phyloP scores from a whole-genome alignment of 2,888 invertebrate genomes.

The Amblyjoppa proteus region DNA sequence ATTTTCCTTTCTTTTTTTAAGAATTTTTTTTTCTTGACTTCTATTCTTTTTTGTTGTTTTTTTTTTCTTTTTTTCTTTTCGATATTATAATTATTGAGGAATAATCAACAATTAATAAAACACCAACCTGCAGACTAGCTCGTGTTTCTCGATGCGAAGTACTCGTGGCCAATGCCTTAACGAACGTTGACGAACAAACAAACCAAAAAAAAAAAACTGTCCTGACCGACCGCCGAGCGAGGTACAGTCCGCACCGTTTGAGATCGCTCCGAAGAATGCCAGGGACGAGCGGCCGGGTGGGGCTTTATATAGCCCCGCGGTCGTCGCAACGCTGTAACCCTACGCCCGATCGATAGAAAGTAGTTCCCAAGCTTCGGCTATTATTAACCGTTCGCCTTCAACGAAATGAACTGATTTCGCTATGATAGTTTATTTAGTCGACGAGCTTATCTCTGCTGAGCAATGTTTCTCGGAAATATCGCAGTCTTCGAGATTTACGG shows the following conservation, averaged over 20 bases:
- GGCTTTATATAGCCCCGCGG: slow-evolving; percentile 74
- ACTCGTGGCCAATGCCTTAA: slow-evolving; percentile 66
- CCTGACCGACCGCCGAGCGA: slow-evolving; percentile 71
- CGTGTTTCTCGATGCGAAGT: slow-evolving; percentile 76
- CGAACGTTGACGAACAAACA: slow-evolving; percentile 52
- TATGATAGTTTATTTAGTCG: neutral
- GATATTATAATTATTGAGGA: slow-evolving; percentile 67
- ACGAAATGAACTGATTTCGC: neutral
- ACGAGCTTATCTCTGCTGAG: neutral
- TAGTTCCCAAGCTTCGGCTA: slow-evolving; percentile 70
- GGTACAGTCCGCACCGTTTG: slow-evolving; percentile 74
- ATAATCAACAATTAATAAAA: slow-evolving; percentile 73
- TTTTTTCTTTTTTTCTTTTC: slow-evolving; percentile 61
- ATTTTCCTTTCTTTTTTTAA: slow-evolving; percentile 52
- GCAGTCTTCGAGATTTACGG: neutral
- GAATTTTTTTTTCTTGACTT: neutral
- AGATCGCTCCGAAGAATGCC: slow-evolving; percentile 74
- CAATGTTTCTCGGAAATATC: neutral
- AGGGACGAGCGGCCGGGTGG: slow-evolving; percentile 55
- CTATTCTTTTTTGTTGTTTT: slow-evolving; percentile 45
- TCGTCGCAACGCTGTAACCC: slow-evolving; percentile 66
- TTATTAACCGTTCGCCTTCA: neutral
- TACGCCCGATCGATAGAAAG: slow-evolving; percentile 75
- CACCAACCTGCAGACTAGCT: slow-evolving; percentile 83
- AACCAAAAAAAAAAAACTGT: slow-evolving; percentile 13